Evolutionary conservation across 37 sponge, comb jelly and placozoan species (phyloP).

Genomic region (Geodia barretti): DNA sequence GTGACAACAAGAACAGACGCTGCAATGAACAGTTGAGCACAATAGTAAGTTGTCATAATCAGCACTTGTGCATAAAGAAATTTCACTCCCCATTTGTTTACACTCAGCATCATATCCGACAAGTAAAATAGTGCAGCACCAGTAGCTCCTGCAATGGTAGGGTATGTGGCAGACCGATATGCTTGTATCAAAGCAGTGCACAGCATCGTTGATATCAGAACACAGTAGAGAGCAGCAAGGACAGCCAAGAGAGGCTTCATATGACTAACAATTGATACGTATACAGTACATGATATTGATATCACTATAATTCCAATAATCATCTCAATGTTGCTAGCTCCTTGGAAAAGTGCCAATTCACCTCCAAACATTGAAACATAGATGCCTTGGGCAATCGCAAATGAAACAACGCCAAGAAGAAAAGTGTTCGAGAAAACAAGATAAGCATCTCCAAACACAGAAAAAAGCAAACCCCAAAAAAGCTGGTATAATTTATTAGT

Average conservation of each 20-base stretch:
- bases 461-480: slow-evolving; percentile 46
- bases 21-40: slow-evolving; percentile 55
- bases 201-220: slow-evolving; percentile 51
- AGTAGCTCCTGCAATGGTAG: slow-evolving; percentile 20
- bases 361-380: slow-evolving; percentile 45
- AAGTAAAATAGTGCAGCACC: slow-evolving; percentile 69
- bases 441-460: slow-evolving; percentile 52
- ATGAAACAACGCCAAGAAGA: slow-evolving; percentile 51
- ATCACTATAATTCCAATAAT: slow-evolving; percentile 2
- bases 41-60: slow-evolving; percentile 66
- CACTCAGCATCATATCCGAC: slow-evolving; percentile 54
- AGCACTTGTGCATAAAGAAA: slow-evolving; percentile 28
- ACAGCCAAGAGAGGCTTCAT: slow-evolving; percentile 5
- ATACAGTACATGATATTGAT: slow-evolving; percentile 23
- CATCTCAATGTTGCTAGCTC: not conserved
- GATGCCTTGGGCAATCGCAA: slow-evolving; percentile 44
- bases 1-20: slow-evolving; percentile 32
- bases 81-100: slow-evolving; percentile 39
- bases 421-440: slow-evolving; percentile 43
- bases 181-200: slow-evolving; percentile 42
- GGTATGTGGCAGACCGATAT: not conserved
- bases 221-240: slow-evolving; percentile 36
- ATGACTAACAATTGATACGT: slow-evolving; percentile 16
- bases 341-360: not conserved
- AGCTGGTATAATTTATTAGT: not conserved